A percentile compares a stretch with the other conserved stretches of the same genome.
Evolutionary conservation across 1,140 invertebrate genomes (phyloP).

Genomic region (Drosophila pandora): DNA sequence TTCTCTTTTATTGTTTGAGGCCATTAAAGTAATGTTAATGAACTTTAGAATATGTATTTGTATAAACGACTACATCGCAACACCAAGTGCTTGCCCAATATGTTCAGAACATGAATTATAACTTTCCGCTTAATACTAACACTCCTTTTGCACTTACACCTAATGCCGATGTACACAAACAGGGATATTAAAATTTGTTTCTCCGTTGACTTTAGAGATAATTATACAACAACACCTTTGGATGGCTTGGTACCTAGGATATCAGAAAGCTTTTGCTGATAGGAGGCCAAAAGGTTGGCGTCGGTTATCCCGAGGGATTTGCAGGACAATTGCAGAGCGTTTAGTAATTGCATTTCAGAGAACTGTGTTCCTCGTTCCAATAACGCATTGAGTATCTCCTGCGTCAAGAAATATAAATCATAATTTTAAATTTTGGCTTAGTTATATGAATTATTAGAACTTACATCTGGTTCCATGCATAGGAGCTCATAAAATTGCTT

Average conservation of each 20-base stretch:
- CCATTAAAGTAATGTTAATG: conserved; percentile 68
- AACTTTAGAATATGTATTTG: conserved; percentile 65
- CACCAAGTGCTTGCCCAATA: conserved; percentile 64
- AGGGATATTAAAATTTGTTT: conserved; percentile 40
- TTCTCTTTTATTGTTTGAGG: conserved; percentile 67
- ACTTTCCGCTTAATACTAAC: conserved; percentile 57
- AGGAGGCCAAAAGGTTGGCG: conserved; percentile 84
- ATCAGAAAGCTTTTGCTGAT: conserved; percentile 85
- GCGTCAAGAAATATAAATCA: conserved; percentile 24
- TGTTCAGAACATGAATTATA: conserved; percentile 70
- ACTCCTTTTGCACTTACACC: conserved; percentile 57
- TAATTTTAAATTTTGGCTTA: neutral
- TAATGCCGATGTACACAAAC: conserved; percentile 39
- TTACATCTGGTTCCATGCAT: conserved; percentile 90
- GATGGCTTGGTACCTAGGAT: conserved; percentile 84
- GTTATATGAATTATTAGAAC: neutral
- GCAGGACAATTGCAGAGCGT: conserved; percentile 90
- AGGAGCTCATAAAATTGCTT: conserved; percentile 95
- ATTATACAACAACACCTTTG: conserved; percentile 78
- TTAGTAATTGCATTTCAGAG: conserved; percentile 93
- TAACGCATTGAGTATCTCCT: conserved; percentile 93
- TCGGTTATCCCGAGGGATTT: conserved; percentile 84
- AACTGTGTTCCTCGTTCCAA: conserved; percentile 93
- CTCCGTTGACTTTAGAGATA: conserved; percentile 9
- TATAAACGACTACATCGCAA: conserved; percentile 61